These are phyloP conservation scores for Heteropelma amictum DNA, from an alignment of 2,888 invertebrate species.

Conservation along the genomic window DNA sequence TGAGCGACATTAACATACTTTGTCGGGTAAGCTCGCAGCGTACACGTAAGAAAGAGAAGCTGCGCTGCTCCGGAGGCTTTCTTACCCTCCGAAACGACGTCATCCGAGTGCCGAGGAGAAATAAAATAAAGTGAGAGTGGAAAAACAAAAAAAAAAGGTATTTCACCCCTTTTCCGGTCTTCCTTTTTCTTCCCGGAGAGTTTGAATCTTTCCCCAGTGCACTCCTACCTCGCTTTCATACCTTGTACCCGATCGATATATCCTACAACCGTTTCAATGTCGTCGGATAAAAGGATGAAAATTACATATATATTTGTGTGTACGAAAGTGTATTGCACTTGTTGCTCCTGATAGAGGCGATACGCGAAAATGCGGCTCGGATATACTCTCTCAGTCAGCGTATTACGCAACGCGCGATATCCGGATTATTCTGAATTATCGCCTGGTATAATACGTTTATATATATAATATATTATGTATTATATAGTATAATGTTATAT, in stretches of 20 bases:
- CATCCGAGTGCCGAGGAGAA: constrained; percentile 44
- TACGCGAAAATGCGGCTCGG: constrained; percentile 14
- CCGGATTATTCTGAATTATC: too few relatives aligned
- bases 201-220: constrained; percentile 32
- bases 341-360: constrained; percentile 61
- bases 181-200: too few relatives aligned
- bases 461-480: too few relatives aligned
- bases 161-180: too few relatives aligned
- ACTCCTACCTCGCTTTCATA: neutral
- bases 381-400: constrained; percentile 34
- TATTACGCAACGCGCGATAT: neutral
- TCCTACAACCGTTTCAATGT: constrained; percentile 46
- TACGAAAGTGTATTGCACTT: constrained; percentile 69
- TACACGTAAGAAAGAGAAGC: neutral
- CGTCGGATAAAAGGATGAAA: constrained; percentile 42
- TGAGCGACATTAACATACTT: constrained; percentile 75
- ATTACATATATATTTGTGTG: constrained; percentile 8
- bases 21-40: constrained; percentile 58
- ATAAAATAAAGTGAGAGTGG: constrained; percentile 35
- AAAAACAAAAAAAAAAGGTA: too few relatives aligned
- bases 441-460: too few relatives aligned
- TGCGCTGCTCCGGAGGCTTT: constrained; percentile 48
- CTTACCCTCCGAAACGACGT: constrained; percentile 31
- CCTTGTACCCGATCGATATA: constrained; percentile 5
- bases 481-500: too few relatives aligned